These are phyloP conservation scores for Sicus ferrugineus DNA, from an alignment of 2,888 invertebrate species.

Conservation along the genomic window DNA sequence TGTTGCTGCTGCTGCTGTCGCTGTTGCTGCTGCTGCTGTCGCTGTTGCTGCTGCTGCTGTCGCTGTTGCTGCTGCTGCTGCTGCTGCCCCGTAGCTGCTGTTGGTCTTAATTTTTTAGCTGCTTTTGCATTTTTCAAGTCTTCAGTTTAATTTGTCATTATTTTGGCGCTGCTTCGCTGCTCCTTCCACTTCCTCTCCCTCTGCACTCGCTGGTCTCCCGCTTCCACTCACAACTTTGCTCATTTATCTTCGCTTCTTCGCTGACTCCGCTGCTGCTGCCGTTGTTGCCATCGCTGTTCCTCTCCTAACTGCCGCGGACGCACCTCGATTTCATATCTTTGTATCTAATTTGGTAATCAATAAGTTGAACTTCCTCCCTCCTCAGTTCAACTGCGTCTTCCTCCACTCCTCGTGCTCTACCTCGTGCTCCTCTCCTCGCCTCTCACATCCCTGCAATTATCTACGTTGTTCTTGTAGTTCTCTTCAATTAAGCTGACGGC, in stretches of 20 bases:
- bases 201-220: background rate
- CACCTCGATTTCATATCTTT: conserved; percentile 27
- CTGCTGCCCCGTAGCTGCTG: background rate
- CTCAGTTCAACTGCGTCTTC: conserved; percentile 14
- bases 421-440: background rate
- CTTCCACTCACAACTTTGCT: background rate
- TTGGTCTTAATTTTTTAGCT: too few relatives aligned
- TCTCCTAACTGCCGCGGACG: conserved; percentile 19
- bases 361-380: conserved; percentile 32
- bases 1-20: conserved; percentile 9
- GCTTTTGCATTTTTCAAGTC: conserved; percentile 12
- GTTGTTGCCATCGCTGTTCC: conserved; percentile 38
- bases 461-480: background rate
- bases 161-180: conserved; percentile 19
- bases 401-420: background rate
- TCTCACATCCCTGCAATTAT: background rate
- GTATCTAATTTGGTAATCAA: conserved; percentile 32
- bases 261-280: background rate
- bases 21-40: conserved; percentile 36
- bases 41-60: conserved; percentile 25
- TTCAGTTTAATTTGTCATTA: conserved; percentile 34
- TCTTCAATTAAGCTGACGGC: conserved; percentile 5
- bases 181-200: background rate
- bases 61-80: too few relatives aligned
- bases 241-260: background rate